Conservation (phyloP, 2,113 vertebrate genomes). For the Ailurus styani region DNA sequence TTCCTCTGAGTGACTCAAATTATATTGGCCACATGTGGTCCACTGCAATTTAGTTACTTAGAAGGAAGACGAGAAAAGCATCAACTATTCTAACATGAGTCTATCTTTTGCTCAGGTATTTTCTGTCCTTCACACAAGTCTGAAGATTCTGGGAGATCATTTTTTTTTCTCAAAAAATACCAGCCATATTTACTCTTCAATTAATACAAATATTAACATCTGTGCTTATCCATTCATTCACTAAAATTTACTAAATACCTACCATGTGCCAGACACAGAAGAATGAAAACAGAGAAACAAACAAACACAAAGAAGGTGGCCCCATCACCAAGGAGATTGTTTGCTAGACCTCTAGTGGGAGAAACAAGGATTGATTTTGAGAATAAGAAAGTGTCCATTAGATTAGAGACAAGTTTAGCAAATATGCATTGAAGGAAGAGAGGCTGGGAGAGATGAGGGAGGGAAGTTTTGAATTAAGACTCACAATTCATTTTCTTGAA, state of each 20-base stretch:
- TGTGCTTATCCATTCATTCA: neutral
- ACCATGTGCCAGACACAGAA: neutral
- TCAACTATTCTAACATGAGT: neutral
- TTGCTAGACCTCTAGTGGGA: neutral
- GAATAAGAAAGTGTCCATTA: neutral
- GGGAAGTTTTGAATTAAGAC: neutral
- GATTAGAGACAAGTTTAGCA: neutral
- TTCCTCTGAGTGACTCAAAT: neutral
- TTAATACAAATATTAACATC: neutral
- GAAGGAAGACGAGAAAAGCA: neutral
- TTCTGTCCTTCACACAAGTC: neutral
- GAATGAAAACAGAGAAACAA: neutral
- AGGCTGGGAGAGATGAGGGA: neutral
- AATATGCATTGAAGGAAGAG: neutral
- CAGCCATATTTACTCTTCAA: neutral
- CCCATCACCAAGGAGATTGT: neutral
- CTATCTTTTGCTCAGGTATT: neutral
- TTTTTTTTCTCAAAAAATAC: neutral
- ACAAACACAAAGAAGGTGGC: neutral
- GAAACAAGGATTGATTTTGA: neutral
- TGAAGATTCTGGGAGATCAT: neutral
- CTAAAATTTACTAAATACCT: neutral
- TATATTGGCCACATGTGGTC: neutral
- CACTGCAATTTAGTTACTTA: neutral
- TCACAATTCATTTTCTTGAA: neutral